These are phyloP conservation scores for Sussaba pulchella DNA, from an alignment of 2,888 invertebrate species.

Conservation along the genomic window DNA sequence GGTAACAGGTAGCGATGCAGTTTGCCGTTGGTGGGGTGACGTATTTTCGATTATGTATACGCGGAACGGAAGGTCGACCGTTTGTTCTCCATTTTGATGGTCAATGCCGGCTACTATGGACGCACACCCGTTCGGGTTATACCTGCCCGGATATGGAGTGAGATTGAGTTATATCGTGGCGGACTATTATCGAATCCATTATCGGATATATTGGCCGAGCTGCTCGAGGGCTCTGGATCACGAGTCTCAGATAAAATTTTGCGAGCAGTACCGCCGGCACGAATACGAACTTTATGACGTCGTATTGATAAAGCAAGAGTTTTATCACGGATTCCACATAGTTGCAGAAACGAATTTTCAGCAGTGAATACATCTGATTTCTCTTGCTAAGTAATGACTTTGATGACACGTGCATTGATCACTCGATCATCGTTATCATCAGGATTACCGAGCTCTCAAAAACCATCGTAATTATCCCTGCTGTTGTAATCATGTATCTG, in stretches of 20 bases:
- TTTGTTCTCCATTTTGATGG: neutral
- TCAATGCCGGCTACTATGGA: conserved; percentile 2
- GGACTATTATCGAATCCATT: conserved; percentile 39
- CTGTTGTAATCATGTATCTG: conserved; percentile 10
- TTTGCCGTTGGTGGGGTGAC: conserved; percentile 5
- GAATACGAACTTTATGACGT: conserved; percentile 2
- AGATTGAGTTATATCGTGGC: conserved; percentile 10
- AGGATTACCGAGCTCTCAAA: no score
- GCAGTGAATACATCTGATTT: neutral
- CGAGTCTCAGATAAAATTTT: conserved; percentile 25
- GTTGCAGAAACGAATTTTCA: no score
- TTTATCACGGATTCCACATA: no score
- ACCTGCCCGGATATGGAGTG: neutral
- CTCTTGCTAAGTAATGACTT: neutral
- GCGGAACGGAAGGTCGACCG: neutral
- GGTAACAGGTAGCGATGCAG: conserved; percentile 6
- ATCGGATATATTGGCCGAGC: conserved; percentile 36
- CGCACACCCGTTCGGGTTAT: conserved; percentile 1
- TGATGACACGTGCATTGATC: neutral
- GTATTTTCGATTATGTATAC: conserved; percentile 23
- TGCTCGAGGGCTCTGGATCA: neutral
- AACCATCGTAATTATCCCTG: neutral
- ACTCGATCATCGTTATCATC: no score
- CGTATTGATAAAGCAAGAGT: no score
- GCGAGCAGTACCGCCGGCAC: neutral